Evolutionary conservation across 2,888 invertebrate species (phyloP).

Genomic region (Cetonia aurata): DNA sequence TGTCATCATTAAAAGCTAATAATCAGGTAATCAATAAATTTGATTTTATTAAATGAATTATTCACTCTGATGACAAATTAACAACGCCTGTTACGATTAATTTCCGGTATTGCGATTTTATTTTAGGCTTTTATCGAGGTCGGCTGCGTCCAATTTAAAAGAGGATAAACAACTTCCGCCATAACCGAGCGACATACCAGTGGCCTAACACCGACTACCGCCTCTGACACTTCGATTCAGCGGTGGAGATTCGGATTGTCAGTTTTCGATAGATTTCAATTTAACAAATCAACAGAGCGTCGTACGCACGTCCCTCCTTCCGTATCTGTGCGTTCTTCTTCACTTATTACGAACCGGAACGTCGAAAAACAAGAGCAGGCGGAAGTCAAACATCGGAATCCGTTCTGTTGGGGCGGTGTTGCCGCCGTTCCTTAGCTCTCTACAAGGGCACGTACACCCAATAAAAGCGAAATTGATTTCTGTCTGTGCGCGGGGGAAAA

Average conservation of each 20-base stretch:
- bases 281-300: slow-evolving; percentile 23
- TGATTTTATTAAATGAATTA: background rate
- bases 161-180: background rate
- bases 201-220: background rate
- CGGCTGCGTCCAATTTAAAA: slow-evolving; percentile 5
- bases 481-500: slow-evolving; percentile 20
- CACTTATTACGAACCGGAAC: slow-evolving; percentile 21
- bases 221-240: background rate
- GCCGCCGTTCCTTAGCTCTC: background rate
- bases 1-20: background rate
- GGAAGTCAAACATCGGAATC: slow-evolving; percentile 28
- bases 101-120: slow-evolving; percentile 2
- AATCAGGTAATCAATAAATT: background rate
- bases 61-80: background rate
- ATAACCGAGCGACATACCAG: background rate
- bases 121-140: background rate
- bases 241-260: background rate
- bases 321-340: background rate
- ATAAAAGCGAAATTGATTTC: slow-evolving; percentile 34
- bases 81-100: slow-evolving; percentile 8
- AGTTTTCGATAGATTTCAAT: slow-evolving; percentile 30
- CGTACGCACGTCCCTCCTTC: background rate
- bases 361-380: slow-evolving; percentile 25
- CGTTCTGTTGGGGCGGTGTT: background rate
- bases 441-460: slow-evolving; percentile 30